Evolutionary conservation across 2,113 vertebrate species (phyloP).

Genomic region (Ptychochromis oligacanthus): DNA sequence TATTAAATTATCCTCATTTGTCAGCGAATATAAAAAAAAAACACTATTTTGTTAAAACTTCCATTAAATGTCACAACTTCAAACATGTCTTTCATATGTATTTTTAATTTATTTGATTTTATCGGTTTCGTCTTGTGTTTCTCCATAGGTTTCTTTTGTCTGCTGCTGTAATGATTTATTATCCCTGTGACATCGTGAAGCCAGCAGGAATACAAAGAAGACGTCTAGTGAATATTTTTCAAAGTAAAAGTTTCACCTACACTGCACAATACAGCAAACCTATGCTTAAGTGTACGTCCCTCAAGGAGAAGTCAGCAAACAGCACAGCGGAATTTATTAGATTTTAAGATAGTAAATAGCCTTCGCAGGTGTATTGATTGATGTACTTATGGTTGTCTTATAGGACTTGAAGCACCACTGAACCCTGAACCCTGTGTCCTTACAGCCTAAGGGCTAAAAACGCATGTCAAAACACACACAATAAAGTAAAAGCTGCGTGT

Average conservation of each 20-base stretch:
- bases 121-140: neutral
- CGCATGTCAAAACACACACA: too few relatives aligned
- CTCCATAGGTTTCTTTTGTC: neutral
- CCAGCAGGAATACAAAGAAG: neutral
- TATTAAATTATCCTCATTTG: neutral
- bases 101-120: neutral
- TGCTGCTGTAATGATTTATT: constrained; percentile 10
- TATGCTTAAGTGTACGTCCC: too few relatives aligned
- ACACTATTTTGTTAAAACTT: neutral
- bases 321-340: too few relatives aligned
- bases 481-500: neutral
- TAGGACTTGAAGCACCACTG: neutral
- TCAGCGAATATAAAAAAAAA: neutral
- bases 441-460: too few relatives aligned
- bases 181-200: constrained; percentile 7
- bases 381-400: neutral
- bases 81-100: rapidly evolving
- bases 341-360: too few relatives aligned
- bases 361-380: neutral
- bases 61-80: neutral
- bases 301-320: too few relatives aligned
- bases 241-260: constrained; percentile 14
- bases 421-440: neutral
- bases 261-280: neutral
- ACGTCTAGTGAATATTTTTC: neutral